phyloP scores from a whole-genome alignment of 2,888 invertebrate genomes.

The Tenthredo notha region DNA sequence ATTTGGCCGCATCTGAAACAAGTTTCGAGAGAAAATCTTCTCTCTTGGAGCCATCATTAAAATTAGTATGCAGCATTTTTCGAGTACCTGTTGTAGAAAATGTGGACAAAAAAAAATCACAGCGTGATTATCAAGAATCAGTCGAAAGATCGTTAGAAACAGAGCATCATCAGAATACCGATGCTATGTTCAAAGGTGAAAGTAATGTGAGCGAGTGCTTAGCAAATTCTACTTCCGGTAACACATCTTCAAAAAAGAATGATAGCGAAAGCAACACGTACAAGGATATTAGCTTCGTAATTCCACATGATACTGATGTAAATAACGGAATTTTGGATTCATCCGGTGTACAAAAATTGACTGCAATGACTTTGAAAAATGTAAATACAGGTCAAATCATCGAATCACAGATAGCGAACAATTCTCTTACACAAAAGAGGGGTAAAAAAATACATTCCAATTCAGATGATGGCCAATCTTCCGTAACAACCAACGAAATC shows the following conservation, averaged over 20 bases:
- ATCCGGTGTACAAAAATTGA: constrained; percentile 4
- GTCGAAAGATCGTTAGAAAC: not conserved
- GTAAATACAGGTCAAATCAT: not conserved
- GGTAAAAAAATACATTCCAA: not conserved
- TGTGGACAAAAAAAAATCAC: not conserved
- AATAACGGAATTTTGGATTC: not conserved
- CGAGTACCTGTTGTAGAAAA: not conserved
- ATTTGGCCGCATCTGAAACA: not conserved
- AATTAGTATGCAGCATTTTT: not conserved
- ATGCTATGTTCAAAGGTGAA: not conserved
- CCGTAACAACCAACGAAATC: not conserved
- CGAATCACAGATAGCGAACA: not conserved
- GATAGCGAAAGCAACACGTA: constrained; percentile 24
- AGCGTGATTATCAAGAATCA: not conserved
- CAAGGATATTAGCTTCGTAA: constrained; percentile 37
- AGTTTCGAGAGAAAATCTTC: not conserved
- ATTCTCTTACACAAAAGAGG: not conserved
- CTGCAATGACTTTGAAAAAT: constrained; percentile 1
- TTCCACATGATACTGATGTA: constrained; percentile 37
- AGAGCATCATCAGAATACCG: not conserved
- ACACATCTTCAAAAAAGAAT: not conserved
- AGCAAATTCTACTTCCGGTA: not conserved
- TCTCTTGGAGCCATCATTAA: not conserved
- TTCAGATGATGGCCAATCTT: not conserved
- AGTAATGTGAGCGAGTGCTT: not conserved